These are phyloP conservation scores for Basileuterus tristriatus DNA, from an alignment of 2,797 vertebrate species.

Conservation along the genomic window DNA sequence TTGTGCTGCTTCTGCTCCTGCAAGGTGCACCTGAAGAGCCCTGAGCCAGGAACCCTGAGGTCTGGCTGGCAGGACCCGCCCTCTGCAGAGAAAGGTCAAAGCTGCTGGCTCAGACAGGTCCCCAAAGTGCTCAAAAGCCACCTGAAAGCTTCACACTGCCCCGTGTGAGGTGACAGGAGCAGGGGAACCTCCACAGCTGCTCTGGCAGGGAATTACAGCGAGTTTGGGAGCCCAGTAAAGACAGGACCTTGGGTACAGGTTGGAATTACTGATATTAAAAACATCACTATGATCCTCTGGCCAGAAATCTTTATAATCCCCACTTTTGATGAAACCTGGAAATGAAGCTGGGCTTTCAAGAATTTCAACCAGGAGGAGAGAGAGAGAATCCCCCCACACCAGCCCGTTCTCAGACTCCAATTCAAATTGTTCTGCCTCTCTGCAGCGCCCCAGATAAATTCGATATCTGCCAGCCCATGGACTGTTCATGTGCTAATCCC, in stretches of 20 bases:
- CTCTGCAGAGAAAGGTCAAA: not conserved
- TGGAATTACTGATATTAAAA: not conserved
- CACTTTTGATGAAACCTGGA: not conserved
- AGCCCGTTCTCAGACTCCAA: not conserved
- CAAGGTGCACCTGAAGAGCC: accelerated
- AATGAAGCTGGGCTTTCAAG: not conserved
- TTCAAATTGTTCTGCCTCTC: not conserved
- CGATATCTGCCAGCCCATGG: not conserved
- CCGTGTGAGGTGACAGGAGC: not conserved
- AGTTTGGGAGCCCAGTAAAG: accelerated
- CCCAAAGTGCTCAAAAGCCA: not conserved
- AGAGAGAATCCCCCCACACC: not conserved
- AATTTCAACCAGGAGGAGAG: not conserved
- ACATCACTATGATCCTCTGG: not conserved
- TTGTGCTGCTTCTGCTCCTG: not conserved
- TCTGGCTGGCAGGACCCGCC: not conserved
- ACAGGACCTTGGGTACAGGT: accelerated
- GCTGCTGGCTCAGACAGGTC: not conserved
- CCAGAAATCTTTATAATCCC: not conserved
- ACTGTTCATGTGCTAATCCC: constrained; percentile 54
- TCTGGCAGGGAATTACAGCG: not conserved
- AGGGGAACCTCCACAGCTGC: not conserved
- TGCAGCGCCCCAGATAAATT: not conserved
- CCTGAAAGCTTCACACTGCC: not conserved
- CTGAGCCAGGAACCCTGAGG: accelerated